Evolutionary conservation across 1,140 invertebrate species (phyloP).

Genomic region (Dysdera silvatica): DNA sequence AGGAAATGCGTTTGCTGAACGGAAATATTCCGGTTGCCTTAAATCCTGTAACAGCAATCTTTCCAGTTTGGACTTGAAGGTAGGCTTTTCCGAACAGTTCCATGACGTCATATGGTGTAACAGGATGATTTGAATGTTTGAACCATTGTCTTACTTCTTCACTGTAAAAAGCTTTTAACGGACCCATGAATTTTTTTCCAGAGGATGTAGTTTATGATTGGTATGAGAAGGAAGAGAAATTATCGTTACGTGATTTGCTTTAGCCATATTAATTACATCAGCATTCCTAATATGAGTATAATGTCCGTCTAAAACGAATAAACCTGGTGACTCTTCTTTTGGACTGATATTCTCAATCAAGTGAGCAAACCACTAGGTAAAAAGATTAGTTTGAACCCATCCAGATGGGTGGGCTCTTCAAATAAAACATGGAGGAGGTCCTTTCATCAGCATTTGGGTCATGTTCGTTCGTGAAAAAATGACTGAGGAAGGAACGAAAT

Average conservation of each 20-base stretch:
- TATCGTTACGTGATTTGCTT: slow-evolving; percentile 55
- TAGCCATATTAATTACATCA: slow-evolving; percentile 44
- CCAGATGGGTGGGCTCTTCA: slow-evolving; percentile 15
- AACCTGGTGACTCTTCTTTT: slow-evolving; percentile 33
- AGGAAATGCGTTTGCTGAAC: neutral
- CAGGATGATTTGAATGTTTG: slow-evolving; percentile 3
- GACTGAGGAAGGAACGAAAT: slow-evolving; percentile 3
- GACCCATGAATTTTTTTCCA: slow-evolving; percentile 41
- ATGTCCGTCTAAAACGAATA: slow-evolving; percentile 43
- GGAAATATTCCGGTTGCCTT: neutral
- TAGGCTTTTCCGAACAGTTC: neutral
- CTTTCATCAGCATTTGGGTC: neutral
- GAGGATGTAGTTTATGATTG: slow-evolving; percentile 42
- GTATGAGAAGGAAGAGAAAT: slow-evolving; percentile 42
- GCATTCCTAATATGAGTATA: slow-evolving; percentile 40
- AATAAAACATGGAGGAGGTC: neutral
- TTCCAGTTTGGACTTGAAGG: neutral
- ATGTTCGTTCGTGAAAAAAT: slow-evolving; percentile 14
- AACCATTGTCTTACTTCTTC: slow-evolving; percentile 38
- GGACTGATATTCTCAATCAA: slow-evolving; percentile 34
- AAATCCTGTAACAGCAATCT: neutral
- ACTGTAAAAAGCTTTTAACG: slow-evolving; percentile 39
- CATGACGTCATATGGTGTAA: neutral
- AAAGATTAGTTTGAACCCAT: slow-evolving; percentile 37
- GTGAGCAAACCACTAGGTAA: slow-evolving; percentile 40